phyloP scores from a whole-genome alignment of 2,888 invertebrate genomes.

The Dynastes tityus region DNA sequence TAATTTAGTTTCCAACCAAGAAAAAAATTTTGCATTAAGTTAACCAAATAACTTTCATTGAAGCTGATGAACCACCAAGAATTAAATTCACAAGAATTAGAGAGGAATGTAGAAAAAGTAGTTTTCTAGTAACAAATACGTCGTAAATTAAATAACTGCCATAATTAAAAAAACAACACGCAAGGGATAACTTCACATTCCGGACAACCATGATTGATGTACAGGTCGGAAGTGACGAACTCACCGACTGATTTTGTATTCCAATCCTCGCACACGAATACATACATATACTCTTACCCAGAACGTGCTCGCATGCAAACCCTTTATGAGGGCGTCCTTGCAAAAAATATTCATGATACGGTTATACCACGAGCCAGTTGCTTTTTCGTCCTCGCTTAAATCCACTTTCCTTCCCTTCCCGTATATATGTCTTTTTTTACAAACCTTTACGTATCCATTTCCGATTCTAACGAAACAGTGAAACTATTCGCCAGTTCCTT shows the following conservation, averaged over 20 bases:
- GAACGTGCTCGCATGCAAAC: slow-evolving; percentile 8
- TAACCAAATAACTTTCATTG: too few relatives aligned
- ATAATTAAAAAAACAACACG: slow-evolving; percentile 8
- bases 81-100: too few relatives aligned
- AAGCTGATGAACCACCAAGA: too few relatives aligned
- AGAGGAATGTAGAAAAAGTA: too few relatives aligned
- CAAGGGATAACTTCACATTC: too few relatives aligned
- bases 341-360: slow-evolving; percentile 45
- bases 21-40: too few relatives aligned
- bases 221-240: slow-evolving; percentile 30
- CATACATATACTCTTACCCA: neutral
- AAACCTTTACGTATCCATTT: slow-evolving; percentile 47
- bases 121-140: neutral
- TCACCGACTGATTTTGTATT: slow-evolving; percentile 18
- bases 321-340: slow-evolving; percentile 23
- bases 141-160: neutral
- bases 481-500: slow-evolving; percentile 44
- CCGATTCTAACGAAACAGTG: slow-evolving; percentile 47
- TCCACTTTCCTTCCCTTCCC: slow-evolving; percentile 24
- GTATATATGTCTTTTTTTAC: slow-evolving; percentile 37
- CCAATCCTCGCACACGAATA: neutral
- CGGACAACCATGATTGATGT: slow-evolving; percentile 19
- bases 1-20: too few relatives aligned
- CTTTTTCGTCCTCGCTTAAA: slow-evolving; percentile 36
- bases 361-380: slow-evolving; percentile 31